Percentiles rank a stretch among this genome's conserved stretches.
Evolutionary conservation across 2,113 vertebrate species (phyloP).

Genomic region (Rhinichthys klamathensis): DNA sequence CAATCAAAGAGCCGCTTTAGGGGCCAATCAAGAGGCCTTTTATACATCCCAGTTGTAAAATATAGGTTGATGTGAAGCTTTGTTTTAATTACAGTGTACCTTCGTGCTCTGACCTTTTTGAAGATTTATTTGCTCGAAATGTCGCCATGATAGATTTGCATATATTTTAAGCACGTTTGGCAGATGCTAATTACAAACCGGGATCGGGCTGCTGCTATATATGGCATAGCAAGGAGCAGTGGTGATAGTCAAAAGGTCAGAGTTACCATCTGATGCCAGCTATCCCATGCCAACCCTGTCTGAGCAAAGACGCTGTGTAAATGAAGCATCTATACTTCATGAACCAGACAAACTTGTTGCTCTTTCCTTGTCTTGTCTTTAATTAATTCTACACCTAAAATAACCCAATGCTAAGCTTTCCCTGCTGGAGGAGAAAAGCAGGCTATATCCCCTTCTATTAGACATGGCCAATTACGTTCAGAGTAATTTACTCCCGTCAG

Average conservation of each 20-base stretch:
- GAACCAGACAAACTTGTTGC: constrained; percentile 50
- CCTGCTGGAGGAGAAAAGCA: constrained; percentile 50
- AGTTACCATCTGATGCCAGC: background rate
- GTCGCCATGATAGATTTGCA: constrained; percentile 36
- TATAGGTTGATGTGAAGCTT: constrained; percentile 52
- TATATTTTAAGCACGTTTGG: constrained; percentile 63
- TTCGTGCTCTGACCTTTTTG: constrained; percentile 49
- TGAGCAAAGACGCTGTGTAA: constrained; percentile 46
- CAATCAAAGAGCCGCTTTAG: constrained; percentile 37
- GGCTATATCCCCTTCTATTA: constrained; percentile 63
- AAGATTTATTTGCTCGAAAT: constrained; percentile 49
- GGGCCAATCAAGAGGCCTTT: constrained; percentile 17
- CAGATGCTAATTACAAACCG: constrained; percentile 68
- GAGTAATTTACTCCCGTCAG: constrained; percentile 64
- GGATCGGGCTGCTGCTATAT: constrained; percentile 45
- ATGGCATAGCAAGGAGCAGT: constrained; percentile 5
- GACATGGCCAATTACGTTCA: constrained; percentile 69
- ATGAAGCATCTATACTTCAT: constrained; percentile 52
- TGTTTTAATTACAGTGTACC: constrained; percentile 66
- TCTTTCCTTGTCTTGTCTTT: constrained; percentile 61
- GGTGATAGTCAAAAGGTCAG: constrained; percentile 46
- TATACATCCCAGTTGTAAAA: constrained; percentile 58
- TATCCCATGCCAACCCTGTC: background rate
- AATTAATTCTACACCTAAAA: constrained; percentile 71
- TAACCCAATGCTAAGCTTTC: constrained; percentile 61